Evolutionary conservation across 2,113 vertebrate genomes (phyloP).

Genomic region (Oryzias melastigma): DNA sequence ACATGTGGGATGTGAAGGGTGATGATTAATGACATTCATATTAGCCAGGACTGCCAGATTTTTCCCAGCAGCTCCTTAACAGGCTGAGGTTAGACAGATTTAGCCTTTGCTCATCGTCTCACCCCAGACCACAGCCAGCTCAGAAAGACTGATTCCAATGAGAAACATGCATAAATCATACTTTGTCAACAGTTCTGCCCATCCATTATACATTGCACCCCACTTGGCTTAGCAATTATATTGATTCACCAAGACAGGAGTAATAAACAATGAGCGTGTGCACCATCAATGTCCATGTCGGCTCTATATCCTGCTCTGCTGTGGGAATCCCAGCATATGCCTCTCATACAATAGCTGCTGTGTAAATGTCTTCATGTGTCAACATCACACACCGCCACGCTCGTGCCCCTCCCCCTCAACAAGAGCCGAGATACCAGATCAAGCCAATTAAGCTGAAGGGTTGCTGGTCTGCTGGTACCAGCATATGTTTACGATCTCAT

Average conservation of each 20-base stretch:
- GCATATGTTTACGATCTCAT: slow-evolving; percentile 71
- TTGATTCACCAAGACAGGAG: slow-evolving; percentile 39
- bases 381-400: slow-evolving; percentile 19
- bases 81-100: slow-evolving; percentile 66
- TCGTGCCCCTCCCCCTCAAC: slow-evolving; percentile 34
- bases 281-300: slow-evolving; percentile 15
- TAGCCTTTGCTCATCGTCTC: slow-evolving; percentile 62
- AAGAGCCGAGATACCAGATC: slow-evolving; percentile 44
- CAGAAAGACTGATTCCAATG: slow-evolving; percentile 53
- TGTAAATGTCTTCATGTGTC: slow-evolving; percentile 7
- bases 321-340: slow-evolving; percentile 8
- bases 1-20: slow-evolving; percentile 20
- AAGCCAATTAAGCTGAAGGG: slow-evolving; percentile 67
- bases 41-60: slow-evolving; percentile 60
- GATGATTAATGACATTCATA: slow-evolving; percentile 71
- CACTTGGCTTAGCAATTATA: slow-evolving; percentile 34
- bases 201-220: slow-evolving; percentile 57
- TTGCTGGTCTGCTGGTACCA: slow-evolving; percentile 52
- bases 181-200: slow-evolving; percentile 59
- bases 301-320: slow-evolving; percentile 6
- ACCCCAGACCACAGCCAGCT: slow-evolving; percentile 43
- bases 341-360: slow-evolving; percentile 13
- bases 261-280: slow-evolving; percentile 39
- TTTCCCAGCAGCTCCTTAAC: slow-evolving; percentile 49
- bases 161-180: slow-evolving; percentile 74